Conservation (phyloP, 2,888 invertebrate species). For the Ochropacha duplaris region DNA sequence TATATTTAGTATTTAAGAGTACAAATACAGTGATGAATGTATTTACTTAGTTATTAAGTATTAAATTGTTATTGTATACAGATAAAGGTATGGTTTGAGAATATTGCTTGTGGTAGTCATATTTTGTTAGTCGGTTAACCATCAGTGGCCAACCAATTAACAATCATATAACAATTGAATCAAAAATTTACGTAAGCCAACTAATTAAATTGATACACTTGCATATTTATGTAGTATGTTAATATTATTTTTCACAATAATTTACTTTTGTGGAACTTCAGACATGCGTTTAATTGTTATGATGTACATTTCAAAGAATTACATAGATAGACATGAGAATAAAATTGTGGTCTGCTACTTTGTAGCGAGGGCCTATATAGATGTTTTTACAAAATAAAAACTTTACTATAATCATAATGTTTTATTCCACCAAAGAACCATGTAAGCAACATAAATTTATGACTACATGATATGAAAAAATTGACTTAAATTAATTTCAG, state of each 20-base stretch:
- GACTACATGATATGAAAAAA: too few species aligned
- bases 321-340: neutral
- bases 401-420: conserved; percentile 8
- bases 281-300: neutral
- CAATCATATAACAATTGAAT: too few species aligned
- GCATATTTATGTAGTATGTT: too few species aligned
- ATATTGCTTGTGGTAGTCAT: neutral
- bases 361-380: conserved; percentile 19
- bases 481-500: too few species aligned
- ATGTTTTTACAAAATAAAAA: neutral
- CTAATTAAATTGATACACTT: too few species aligned
- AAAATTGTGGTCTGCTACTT: neutral
- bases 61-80: neutral
- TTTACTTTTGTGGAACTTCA: too few species aligned
- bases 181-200: too few species aligned
- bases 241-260: too few species aligned
- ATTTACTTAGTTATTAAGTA: neutral
- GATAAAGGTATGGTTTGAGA: neutral
- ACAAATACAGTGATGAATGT: neutral
- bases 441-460: neutral
- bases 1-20: neutral
- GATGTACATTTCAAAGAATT: too few species aligned
- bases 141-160: too few species aligned
- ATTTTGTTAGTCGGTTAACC: too few species aligned
- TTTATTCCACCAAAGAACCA: neutral